These are phyloP conservation scores for Steinernema hermaphroditum DNA, from an alignment of 2,888 invertebrate species.

Conservation along the genomic window DNA sequence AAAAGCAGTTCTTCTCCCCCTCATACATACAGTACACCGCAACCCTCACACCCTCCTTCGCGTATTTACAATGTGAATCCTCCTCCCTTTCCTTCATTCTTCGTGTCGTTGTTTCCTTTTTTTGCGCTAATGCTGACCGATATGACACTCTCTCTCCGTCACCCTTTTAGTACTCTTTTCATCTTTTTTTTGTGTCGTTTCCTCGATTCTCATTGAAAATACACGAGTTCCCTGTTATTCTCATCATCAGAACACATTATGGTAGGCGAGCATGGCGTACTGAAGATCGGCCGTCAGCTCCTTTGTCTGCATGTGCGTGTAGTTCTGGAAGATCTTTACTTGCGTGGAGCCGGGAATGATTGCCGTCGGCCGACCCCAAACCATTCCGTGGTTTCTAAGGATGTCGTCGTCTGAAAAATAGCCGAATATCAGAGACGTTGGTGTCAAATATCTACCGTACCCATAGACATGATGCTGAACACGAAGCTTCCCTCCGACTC, in stretches of 20 bases:
- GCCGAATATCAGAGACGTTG: background rate
- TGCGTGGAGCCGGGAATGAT: conserved; percentile 10
- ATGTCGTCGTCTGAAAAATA: conserved; percentile 12
- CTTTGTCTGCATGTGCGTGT: conserved; percentile 52
- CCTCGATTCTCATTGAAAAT: conserved; percentile 22
- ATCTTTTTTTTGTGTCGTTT: background rate
- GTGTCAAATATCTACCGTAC: background rate
- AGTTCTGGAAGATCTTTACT: conserved; percentile 32
- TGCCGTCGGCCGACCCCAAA: conserved; percentile 2
- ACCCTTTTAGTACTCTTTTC: no score
- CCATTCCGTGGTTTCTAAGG: conserved; percentile 2
- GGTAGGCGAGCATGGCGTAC: background rate
- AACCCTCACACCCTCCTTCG: background rate
- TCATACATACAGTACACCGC: background rate
- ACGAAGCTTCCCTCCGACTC: conserved; percentile 29
- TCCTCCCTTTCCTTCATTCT: background rate
- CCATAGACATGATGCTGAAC: conserved; percentile 27
- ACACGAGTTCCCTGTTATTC: conserved; percentile 16
- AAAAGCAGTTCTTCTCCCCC: background rate
- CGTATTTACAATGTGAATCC: conserved; percentile 20
- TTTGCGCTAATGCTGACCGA: no score
- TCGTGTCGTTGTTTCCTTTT: no score
- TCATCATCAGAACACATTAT: background rate
- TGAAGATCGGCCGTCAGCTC: conserved; percentile 35
- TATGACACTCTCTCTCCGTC: no score